phyloP scores from a whole-genome alignment of 1,140 invertebrate species.

The Cylas formicarius region DNA sequence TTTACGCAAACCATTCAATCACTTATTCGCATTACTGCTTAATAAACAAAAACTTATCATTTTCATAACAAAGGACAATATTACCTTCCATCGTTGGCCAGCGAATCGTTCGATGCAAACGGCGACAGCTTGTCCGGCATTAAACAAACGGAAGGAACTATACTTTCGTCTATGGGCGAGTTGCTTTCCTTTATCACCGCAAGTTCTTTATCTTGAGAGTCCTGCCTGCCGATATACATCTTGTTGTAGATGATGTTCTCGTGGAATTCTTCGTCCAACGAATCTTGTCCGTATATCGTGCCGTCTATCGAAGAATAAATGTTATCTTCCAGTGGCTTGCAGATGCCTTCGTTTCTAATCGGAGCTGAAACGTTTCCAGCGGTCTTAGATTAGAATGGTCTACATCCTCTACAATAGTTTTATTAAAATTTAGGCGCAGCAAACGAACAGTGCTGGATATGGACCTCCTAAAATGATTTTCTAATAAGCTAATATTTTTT shows the following conservation, averaged over 20 bases:
- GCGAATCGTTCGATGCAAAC: constrained; percentile 72
- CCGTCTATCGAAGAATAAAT: constrained; percentile 36
- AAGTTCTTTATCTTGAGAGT: constrained; percentile 33
- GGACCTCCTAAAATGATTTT: not conserved
- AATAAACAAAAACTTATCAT: constrained; percentile 3
- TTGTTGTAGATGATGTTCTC: constrained; percentile 68
- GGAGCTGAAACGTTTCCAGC: constrained; percentile 37
- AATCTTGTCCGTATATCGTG: constrained; percentile 38
- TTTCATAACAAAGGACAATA: not conserved
- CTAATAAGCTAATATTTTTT: too few relatives aligned
- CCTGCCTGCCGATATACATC: constrained; percentile 61
- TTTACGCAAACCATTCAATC: not conserved
- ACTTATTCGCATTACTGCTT: not conserved
- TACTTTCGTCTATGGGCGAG: constrained; percentile 38
- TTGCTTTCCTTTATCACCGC: constrained; percentile 24
- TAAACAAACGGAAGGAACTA: constrained; percentile 40
- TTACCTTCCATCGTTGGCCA: constrained; percentile 61
- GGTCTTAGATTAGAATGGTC: not conserved
- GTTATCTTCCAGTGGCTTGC: constrained; percentile 32
- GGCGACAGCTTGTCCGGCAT: constrained; percentile 49
- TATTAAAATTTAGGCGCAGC: constrained; percentile 1
- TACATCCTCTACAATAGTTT: constrained; percentile 2
- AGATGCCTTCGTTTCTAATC: constrained; percentile 53
- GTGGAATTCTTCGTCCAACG: constrained; percentile 62
- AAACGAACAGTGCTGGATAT: not conserved